These are phyloP conservation scores for Phaonia tiefii DNA, from an alignment of 2,888 invertebrate genomes.

Conservation along the genomic window DNA sequence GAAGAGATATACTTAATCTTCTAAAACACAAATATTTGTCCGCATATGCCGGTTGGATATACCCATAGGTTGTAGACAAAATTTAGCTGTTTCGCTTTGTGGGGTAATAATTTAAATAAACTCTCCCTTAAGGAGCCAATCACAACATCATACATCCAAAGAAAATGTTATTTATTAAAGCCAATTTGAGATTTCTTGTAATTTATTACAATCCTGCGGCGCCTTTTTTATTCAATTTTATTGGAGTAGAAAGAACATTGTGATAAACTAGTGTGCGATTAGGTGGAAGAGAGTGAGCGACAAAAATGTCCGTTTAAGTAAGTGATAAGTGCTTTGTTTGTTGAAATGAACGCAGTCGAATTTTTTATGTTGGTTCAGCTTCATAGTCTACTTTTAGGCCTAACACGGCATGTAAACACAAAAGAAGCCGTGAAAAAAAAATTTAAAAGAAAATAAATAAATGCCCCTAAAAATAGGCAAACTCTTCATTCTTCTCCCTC, in stretches of 20 bases:
- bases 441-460: conserved; percentile 1
- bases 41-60: no score
- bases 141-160: conserved; percentile 23
- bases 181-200: conserved; percentile 17
- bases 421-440: background rate
- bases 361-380: background rate
- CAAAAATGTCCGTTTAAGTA: conserved; percentile 35
- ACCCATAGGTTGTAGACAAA: no score
- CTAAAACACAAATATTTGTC: no score
- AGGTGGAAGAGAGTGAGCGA: no score
- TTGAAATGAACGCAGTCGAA: conserved; percentile 17
- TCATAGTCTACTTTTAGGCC: conserved; percentile 1
- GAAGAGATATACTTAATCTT: no score
- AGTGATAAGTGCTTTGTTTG: conserved; percentile 46
- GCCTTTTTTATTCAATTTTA: conserved; percentile 30
- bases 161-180: conserved; percentile 36
- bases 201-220: conserved; percentile 31
- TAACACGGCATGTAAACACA: background rate
- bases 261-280: no score
- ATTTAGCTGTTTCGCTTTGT: no score
- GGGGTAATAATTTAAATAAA: background rate
- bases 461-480: conserved; percentile 26
- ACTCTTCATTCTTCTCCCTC: background rate
- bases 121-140: conserved; percentile 7
- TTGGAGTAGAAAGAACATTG: background rate